Evolutionary conservation across 2,113 vertebrate species (phyloP).

Genomic region (Bombycilla garrulus): DNA sequence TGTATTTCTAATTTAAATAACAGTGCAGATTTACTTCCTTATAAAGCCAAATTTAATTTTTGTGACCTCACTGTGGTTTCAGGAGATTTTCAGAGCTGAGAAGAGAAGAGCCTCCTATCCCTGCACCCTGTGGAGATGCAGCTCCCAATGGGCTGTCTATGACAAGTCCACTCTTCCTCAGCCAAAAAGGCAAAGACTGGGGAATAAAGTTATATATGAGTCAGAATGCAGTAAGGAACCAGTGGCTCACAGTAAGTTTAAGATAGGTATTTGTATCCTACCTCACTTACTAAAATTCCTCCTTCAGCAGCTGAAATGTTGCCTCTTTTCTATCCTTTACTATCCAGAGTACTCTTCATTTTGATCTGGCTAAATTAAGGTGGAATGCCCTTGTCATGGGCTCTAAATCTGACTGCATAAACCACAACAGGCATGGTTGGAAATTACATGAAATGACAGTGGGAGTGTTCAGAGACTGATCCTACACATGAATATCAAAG

Average conservation of each 20-base stretch:
- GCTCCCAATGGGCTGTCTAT: background rate
- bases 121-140: background rate
- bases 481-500: background rate
- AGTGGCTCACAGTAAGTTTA: background rate
- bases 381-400: background rate
- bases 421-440: rapidly evolving
- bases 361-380: background rate
- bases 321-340: background rate
- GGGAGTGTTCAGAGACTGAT: background rate
- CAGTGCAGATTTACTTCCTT: background rate
- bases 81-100: background rate
- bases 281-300: background rate
- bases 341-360: background rate
- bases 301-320: background rate
- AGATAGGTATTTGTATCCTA: background rate
- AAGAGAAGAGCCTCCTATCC: background rate
- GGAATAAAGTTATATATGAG: background rate
- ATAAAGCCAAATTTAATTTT: background rate
- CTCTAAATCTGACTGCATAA: background rate
- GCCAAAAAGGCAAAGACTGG: background rate
- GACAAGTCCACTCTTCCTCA: background rate
- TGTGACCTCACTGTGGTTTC: background rate
- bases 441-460: background rate
- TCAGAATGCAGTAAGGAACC: background rate
- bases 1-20: background rate